Evolutionary conservation across 2,888 invertebrate species (phyloP), one percentile per base, ranked within the genome.

Genomic region (Heliconius sara): DNA sequence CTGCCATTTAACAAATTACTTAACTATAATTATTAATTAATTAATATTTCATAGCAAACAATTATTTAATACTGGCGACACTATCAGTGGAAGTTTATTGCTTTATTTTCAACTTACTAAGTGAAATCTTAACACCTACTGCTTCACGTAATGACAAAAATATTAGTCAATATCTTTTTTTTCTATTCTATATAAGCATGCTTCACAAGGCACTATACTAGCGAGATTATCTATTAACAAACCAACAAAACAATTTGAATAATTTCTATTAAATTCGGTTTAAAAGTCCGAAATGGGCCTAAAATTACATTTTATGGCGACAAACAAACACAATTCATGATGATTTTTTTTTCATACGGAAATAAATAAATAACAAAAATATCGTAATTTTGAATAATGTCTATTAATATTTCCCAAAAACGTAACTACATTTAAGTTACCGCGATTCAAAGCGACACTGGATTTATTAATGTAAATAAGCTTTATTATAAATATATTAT

Each of bases 181-280:
- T 86, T 89, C 89, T 89, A 91, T 87, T 89, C 83, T 84, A 87
- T 84, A 87, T 93, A 94, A 94, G 95, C 95, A 94, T 94, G 93
- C 94, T 89, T 94, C 92, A 91, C 93, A 95, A 95, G 95, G 95
- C 95, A 95, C 95, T 95, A 95, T 92, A 89, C 95, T 95, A 95
- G 93, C 92, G 92, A 94, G 92, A 93, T 91, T 86, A 85, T 82
- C 85, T 90, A 87, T 85, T 85, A 87, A 85, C 87, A 92, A 92
- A 86, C 86, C 86, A 93, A 91, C 85, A 83, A 90, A 89, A 89
- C 84, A 88, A 90, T 87, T 85, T 85, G 88, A 91, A 89, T 88
- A 90, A 89, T 88, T 84, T 84, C 89, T 93, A 93, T 89, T 95
- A 95, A 95, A 95, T 95, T 95, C 95, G 94, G 92, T 92, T 94